Base-by-base conservation (phyloP, 2,888 invertebrate genomes). In the Cylloceria caligata region DNA sequence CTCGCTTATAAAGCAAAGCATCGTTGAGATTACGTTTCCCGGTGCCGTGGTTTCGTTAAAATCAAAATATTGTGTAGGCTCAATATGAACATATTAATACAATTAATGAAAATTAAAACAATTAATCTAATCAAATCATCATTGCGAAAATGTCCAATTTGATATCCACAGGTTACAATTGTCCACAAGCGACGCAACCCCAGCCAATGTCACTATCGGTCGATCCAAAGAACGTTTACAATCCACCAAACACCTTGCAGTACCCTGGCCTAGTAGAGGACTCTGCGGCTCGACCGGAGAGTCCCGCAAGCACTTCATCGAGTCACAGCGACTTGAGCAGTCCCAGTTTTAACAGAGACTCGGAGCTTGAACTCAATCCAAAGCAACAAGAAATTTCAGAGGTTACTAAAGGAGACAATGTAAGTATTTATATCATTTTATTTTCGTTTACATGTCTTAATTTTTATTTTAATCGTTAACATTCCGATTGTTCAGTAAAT, bases 221-320 rank as follows among this genome's bases (percentile, higher is more conserved):
- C 55, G 94, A 94, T 83, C 92, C 93, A 0, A 93, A 93, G 57
- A 93, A 95, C 91, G 96, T 99, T 11, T 99, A 98, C 93, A 96
- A 96, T 90, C 99, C 99, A 0, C 99, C 99, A 0, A 96, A 96
- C 60, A 95, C 96, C 6, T 94, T 99, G 34, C 97, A 97, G 93
- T 96, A 97, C 89, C 98, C 98, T 0, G 96, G 96, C 55, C 93
- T 94, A 27, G 94, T 94, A 68, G 94, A 93, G 9, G 92, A 94
- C 88, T 83, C 88, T 3, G 88, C 88, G 2, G 86, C 87, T 39
- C 89, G 95, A 45, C 95, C 96, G 0, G 95, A 96, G 39, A 96
- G 96, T 0, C 96, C 97, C 0, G 95, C 96, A 3, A 96, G 96
- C 0, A 96, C 96, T 0, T 96, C 95, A 0, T 97, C 97, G 39